A percentile compares a stretch with the other conserved stretches of the same genome.
These are phyloP conservation scores for Eustalomyia histrio DNA, from an alignment of 2,888 invertebrate species.

Conservation along the genomic window DNA sequence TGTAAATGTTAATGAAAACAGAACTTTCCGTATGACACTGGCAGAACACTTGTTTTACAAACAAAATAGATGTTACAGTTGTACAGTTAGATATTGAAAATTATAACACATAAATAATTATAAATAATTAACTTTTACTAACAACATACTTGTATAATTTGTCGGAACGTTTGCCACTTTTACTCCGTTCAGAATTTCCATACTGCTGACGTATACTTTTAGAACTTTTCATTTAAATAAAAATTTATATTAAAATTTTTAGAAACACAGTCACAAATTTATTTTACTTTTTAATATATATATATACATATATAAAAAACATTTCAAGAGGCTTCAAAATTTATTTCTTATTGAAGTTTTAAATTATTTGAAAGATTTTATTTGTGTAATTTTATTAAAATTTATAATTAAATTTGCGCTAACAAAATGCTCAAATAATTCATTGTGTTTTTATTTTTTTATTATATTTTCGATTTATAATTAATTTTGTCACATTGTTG, in stretches of 20 bases:
- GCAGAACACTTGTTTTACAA: too few relatives aligned
- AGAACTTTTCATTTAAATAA: conserved; percentile 73
- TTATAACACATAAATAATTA: too few relatives aligned
- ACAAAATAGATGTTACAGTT: too few relatives aligned
- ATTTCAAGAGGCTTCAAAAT: neutral
- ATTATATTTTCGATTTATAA: too few relatives aligned
- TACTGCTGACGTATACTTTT: conserved; percentile 71
- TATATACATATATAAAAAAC: too few relatives aligned
- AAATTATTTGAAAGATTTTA: neutral
- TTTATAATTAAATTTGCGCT: neutral
- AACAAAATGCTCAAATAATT: neutral
- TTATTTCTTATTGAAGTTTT: neutral
- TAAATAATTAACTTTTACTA: too few relatives aligned
- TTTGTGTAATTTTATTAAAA: neutral
- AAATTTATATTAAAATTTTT: neutral
- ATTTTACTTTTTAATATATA: neutral
- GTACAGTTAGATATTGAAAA: too few relatives aligned
- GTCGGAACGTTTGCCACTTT: conserved; percentile 70
- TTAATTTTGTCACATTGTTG: conserved; percentile 18
- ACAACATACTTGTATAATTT: conserved; percentile 66
- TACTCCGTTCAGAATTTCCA: conserved; percentile 71
- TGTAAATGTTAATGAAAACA: too few relatives aligned
- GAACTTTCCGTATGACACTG: too few relatives aligned
- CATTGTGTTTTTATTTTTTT: neutral
- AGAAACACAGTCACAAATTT: neutral